These are phyloP conservation scores for Nothocercus nigrocapillus DNA, from an alignment of 2,113 vertebrate genomes.

Conservation along the genomic window DNA sequence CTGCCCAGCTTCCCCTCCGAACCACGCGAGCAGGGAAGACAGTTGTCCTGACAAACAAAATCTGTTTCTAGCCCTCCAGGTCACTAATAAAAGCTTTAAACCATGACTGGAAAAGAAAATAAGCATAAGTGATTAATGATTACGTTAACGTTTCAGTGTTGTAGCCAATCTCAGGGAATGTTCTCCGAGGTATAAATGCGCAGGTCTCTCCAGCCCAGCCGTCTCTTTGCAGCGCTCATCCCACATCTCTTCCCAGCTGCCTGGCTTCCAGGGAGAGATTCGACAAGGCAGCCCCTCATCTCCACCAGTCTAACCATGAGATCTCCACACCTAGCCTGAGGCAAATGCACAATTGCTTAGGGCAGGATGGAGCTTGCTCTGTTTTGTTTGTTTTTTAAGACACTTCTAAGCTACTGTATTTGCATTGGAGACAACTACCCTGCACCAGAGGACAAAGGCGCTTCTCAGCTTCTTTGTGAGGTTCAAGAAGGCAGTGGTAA, in stretches of 20 bases:
- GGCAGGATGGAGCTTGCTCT: not conserved
- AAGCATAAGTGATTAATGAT: not conserved
- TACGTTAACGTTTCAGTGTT: not conserved
- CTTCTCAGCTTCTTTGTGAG: conserved; percentile 28
- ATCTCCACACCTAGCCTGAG: not conserved
- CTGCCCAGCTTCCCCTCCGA: not conserved
- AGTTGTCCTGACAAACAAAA: not conserved
- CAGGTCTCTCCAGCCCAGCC: not conserved
- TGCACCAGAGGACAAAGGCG: not conserved
- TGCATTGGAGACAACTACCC: not conserved
- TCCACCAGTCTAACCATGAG: not conserved
- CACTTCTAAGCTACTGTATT: not conserved
- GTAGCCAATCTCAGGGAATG: not conserved
- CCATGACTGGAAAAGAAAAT: not conserved
- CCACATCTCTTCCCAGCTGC: not conserved
- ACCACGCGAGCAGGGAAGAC: not conserved
- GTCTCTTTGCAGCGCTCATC: not conserved
- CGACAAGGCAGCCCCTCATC: not conserved
- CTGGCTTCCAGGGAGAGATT: fast-evolving
- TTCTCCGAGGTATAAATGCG: not conserved
- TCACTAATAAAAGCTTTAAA: not conserved
- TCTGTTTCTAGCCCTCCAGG: not conserved
- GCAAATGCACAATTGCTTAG: not conserved
- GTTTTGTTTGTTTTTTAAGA: not conserved
- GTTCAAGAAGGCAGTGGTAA: not conserved